Base-by-base conservation (phyloP, 2,797 vertebrate genomes). In the Sphenopsis melanotis region DNA sequence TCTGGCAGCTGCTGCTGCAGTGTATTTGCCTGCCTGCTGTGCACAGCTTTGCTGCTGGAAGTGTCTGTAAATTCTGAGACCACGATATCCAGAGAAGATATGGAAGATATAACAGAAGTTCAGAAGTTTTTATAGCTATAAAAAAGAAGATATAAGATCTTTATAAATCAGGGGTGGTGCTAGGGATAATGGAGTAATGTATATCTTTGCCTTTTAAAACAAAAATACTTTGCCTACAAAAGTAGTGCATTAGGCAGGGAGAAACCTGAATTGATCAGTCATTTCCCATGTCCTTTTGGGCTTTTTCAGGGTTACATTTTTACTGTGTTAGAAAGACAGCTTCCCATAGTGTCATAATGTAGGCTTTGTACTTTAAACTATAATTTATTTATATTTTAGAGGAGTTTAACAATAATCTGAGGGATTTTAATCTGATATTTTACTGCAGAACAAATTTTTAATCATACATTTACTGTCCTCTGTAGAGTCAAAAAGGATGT, bases 1-100 rank as follows among this genome's bases (percentile, higher is more conserved):
- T 83, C n/a, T 93, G 91, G 76, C 93, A 93, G 87, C 77, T 64
- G 76, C 76, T 83, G 78, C 82, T 26, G 2, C 13, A 65, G 36
- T 26, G 65, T 26, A 30, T 70, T 71, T 59, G 63, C 59, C 79
- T 93, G 68, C 50, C 77, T 66, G 65, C 26, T 21, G 4, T 41
- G 59, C 78, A 15, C 47, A 37, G 55, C 74, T 56, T 59, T 37
- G 10, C 57, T 64, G 36, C 81, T 89, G 75, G 32, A 84, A 83
- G 32, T 15, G 39, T n/a, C 78, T 18, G 4, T 69, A 65, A 55
- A 39, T 50, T 64, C 23, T 79, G 21, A 63, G 84, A 36, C 22
- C n/a, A 10, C 0, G 0, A 1, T 49, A 36, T 42, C 34, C 53
- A 47, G 66, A 53, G 79, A 70, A 32, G 37, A 27, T 36, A 26